A percentile compares a stretch with the other conserved stretches of the same genome.
These are phyloP conservation scores for Morpho achilles DNA, from an alignment of 2,888 invertebrate genomes.

Conservation along the genomic window DNA sequence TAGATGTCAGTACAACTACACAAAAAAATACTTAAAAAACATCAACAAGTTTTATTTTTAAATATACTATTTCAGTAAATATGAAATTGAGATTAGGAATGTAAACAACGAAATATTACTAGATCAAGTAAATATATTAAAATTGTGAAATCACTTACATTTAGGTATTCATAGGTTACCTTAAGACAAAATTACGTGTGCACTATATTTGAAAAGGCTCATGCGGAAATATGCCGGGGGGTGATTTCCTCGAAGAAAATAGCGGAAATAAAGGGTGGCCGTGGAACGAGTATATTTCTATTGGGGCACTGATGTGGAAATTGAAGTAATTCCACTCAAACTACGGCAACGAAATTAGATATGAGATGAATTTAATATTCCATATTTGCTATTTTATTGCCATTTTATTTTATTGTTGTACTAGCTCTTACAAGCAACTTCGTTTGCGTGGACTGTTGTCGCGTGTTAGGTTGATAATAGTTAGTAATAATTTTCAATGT, in stretches of 20 bases:
- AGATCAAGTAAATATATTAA: background rate
- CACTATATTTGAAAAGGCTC: slow-evolving; percentile 22
- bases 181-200: slow-evolving; percentile 11
- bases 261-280: slow-evolving; percentile 43
- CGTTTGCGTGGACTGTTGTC: too few relatives aligned
- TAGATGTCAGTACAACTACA: too few relatives aligned
- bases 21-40: too few relatives aligned
- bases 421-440: too few relatives aligned
- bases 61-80: too few relatives aligned
- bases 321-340: slow-evolving; percentile 18
- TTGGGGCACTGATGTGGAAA: slow-evolving; percentile 22
- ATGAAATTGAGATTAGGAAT: too few relatives aligned
- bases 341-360: slow-evolving; percentile 14
- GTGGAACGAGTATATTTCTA: slow-evolving; percentile 29
- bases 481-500: too few relatives aligned
- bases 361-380: slow-evolving; percentile 2
- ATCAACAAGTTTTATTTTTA: too few relatives aligned
- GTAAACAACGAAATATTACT: too few relatives aligned
- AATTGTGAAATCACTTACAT: too few relatives aligned
- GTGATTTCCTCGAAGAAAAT: slow-evolving; percentile 44
- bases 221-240: slow-evolving; percentile 31
- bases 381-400: background rate
- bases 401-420: background rate
- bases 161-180: too few relatives aligned
- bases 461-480: too few relatives aligned